These are phyloP conservation scores for Catostomus latipinnis DNA, from an alignment of 2,797 vertebrate genomes.

Conservation along the genomic window DNA sequence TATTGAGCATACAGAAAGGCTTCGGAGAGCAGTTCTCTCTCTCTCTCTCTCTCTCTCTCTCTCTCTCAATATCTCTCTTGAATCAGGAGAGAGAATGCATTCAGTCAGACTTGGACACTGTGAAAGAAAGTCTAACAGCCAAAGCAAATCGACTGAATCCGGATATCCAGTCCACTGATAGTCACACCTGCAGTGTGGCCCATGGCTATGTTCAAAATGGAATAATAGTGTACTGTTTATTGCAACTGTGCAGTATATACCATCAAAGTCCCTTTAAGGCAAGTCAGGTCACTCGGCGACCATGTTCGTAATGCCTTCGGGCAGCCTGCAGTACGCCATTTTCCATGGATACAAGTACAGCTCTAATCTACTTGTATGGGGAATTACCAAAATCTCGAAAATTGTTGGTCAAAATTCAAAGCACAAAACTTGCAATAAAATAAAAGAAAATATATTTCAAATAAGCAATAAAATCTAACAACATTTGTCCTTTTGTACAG, in stretches of 20 bases:
- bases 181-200: neutral
- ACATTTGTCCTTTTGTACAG: no score
- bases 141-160: conserved; percentile 3
- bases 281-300: no score
- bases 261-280: no score
- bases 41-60: conserved; percentile 22
- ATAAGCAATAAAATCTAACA: no score
- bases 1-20: conserved; percentile 19
- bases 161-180: neutral
- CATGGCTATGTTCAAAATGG: neutral
- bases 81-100: conserved; percentile 29
- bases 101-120: neutral
- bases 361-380: no score
- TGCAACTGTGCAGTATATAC: neutral
- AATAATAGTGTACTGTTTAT: neutral
- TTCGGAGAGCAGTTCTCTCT: conserved; percentile 22
- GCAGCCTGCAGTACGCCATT: no score
- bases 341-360: no score
- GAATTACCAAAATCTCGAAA: no score
- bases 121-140: conserved; percentile 28
- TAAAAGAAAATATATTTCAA: no score
- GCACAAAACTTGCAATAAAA: no score
- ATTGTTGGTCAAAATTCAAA: no score
- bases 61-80: conserved; percentile 12
- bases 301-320: no score